These are phyloP conservation scores for Poecilus cupreus DNA, from an alignment of 2,888 invertebrate genomes.

Conservation along the genomic window DNA sequence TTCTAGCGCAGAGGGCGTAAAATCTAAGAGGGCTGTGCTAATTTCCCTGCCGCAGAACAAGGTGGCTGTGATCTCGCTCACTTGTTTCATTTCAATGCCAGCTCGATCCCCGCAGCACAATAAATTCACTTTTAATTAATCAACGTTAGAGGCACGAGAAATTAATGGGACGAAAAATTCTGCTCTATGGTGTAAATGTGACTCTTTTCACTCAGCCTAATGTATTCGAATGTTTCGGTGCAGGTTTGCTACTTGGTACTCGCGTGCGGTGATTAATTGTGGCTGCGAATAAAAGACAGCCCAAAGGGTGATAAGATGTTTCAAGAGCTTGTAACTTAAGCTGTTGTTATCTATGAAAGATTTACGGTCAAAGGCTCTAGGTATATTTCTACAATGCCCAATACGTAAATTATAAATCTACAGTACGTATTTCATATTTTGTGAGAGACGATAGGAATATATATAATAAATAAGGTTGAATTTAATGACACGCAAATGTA, in stretches of 20 bases:
- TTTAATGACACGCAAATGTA: no score
- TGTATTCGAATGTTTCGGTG: slow-evolving; percentile 40
- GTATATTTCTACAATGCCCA: background rate
- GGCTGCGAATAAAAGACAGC: slow-evolving; percentile 12
- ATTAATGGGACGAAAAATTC: slow-evolving; percentile 50
- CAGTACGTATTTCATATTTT: no score
- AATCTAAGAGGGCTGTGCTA: background rate
- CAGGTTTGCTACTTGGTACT: background rate
- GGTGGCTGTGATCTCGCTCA: slow-evolving; percentile 27
- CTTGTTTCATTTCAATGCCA: slow-evolving; percentile 33
- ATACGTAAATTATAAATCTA: no score
- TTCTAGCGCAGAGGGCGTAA: background rate
- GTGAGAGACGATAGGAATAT: no score
- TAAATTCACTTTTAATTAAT: slow-evolving; percentile 55
- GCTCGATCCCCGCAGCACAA: slow-evolving; percentile 39
- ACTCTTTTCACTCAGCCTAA: slow-evolving; percentile 48
- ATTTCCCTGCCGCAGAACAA: slow-evolving; percentile 38
- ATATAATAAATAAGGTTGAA: no score
- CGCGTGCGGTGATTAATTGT: slow-evolving; percentile 28
- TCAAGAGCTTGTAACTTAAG: slow-evolving; percentile 4
- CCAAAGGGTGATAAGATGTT: slow-evolving; percentile 21
- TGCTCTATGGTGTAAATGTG: slow-evolving; percentile 35
- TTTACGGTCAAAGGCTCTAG: background rate
- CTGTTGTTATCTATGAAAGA: slow-evolving; percentile 12
- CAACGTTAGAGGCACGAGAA: slow-evolving; percentile 44